A percentile compares a stretch with the other conserved stretches of the same genome.
Evolutionary conservation across 2,888 invertebrate genomes (phyloP).

Genomic region (Andrena bicolor): DNA sequence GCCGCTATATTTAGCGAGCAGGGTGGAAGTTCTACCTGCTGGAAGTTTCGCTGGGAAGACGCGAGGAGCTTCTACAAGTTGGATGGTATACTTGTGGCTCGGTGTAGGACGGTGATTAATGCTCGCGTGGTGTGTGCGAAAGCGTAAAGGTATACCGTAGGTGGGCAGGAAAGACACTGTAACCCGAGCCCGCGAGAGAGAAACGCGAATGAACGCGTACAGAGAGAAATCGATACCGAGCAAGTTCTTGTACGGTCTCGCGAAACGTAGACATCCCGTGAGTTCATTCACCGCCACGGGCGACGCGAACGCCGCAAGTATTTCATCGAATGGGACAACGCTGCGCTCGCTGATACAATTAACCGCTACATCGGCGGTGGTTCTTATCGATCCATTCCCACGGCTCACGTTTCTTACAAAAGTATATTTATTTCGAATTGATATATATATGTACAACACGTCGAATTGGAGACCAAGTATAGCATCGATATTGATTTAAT

Average conservation of each 20-base stretch:
- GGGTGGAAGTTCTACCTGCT: not conserved
- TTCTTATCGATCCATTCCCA: not conserved
- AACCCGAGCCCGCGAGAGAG: conserved; percentile 79
- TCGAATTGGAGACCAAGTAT: not conserved
- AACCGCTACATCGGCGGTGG: not conserved
- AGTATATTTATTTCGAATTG: conserved; percentile 51
- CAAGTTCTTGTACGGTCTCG: conserved; percentile 82
- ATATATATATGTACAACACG: conserved; percentile 9
- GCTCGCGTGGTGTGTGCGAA: conserved; percentile 10
- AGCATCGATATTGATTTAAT: not conserved
- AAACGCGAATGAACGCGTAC: conserved; percentile 75
- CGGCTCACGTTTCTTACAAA: conserved; percentile 39
- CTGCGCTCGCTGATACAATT: not conserved
- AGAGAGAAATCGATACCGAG: conserved; percentile 80
- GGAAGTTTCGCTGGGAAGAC: conserved; percentile 5
- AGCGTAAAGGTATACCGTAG: conserved; percentile 53
- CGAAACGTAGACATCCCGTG: conserved; percentile 27
- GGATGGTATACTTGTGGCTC: conserved; percentile 14
- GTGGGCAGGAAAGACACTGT: conserved; percentile 66
- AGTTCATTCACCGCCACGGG: conserved; percentile 57
- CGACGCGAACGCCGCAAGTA: conserved; percentile 1
- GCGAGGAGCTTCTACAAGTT: not conserved
- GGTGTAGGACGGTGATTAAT: conserved; percentile 38
- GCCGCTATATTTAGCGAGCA: not conserved
- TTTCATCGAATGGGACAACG: conserved; percentile 4